These are phyloP conservation scores for Pedetes capensis DNA, from an alignment of 2,113 vertebrate genomes.

Conservation along the genomic window DNA sequence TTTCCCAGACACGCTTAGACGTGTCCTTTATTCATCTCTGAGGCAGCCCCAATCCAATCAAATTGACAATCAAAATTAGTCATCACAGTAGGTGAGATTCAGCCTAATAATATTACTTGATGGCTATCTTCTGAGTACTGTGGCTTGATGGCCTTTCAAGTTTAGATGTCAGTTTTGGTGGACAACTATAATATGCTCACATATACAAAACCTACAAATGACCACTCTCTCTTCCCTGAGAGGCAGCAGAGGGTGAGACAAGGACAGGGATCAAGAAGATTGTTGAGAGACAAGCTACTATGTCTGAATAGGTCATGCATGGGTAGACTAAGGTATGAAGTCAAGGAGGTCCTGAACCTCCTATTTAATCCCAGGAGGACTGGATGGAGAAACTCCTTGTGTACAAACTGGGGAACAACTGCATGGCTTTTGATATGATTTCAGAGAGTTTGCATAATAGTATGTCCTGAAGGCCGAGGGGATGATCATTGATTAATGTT, in stretches of 20 bases:
- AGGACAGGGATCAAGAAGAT: background rate
- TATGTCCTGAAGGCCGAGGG: background rate
- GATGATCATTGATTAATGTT: background rate
- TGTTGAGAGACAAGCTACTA: background rate
- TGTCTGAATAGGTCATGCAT: background rate
- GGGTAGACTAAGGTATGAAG: background rate
- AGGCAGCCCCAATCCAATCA: background rate
- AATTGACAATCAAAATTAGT: background rate
- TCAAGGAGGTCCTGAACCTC: background rate
- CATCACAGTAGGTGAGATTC: background rate
- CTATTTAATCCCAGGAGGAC: background rate
- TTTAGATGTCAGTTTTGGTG: conserved; percentile 12
- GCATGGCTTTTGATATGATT: background rate
- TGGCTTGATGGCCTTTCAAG: background rate
- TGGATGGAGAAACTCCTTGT: background rate
- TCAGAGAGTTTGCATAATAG: background rate
- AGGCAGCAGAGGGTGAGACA: background rate
- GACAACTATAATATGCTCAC: background rate
- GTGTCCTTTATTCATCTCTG: background rate
- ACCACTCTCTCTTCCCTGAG: background rate
- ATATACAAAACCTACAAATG: background rate
- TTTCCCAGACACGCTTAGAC: background rate
- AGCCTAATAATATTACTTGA: background rate
- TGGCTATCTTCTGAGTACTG: background rate
- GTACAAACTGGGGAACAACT: background rate